Percentiles rank a stretch among this genome's conserved stretches.
Evolutionary conservation across 1,140 invertebrate species (phyloP).

Genomic region (Drosophila sucinea): DNA sequence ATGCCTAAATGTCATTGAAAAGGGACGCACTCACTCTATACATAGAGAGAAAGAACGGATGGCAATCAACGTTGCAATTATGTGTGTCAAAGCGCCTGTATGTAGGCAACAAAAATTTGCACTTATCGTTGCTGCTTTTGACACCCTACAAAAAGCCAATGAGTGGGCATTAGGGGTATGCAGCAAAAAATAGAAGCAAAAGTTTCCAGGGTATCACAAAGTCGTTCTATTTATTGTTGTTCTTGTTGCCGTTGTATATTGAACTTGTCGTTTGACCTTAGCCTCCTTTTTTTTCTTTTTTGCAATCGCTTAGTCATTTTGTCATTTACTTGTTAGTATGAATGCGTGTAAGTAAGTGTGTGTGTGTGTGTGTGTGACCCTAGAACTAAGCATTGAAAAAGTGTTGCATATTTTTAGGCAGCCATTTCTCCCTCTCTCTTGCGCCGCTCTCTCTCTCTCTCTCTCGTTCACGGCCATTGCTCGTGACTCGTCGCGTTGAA

Average conservation of each 20-base stretch:
- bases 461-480: conserved; percentile 48
- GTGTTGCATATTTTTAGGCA: conserved; percentile 70
- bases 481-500: conserved; percentile 57
- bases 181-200: not conserved
- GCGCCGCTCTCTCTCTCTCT: not conserved
- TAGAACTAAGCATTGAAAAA: conserved; percentile 27
- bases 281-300: conserved; percentile 55
- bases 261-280: conserved; percentile 74
- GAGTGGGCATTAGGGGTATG: not conserved
- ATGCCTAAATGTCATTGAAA: not conserved
- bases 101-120: conserved; percentile 19
- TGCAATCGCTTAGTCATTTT: conserved; percentile 59
- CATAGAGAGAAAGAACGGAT: conserved; percentile 53
- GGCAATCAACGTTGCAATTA: conserved; percentile 74
- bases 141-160: not conserved
- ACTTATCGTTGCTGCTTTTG: conserved; percentile 2
- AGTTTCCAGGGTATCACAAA: not conserved
- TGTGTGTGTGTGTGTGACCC: conserved; percentile 5
- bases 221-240: not conserved
- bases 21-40: not conserved
- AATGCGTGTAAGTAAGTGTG: not conserved
- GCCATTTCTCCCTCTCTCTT: not conserved
- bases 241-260: conserved; percentile 50
- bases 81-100: conserved; percentile 32
- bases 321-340: conserved; percentile 13